A percentile compares a stretch with the other conserved stretches of the same genome.
Conservation (phyloP, 2,888 invertebrate species). For the Tachina lurida region DNA sequence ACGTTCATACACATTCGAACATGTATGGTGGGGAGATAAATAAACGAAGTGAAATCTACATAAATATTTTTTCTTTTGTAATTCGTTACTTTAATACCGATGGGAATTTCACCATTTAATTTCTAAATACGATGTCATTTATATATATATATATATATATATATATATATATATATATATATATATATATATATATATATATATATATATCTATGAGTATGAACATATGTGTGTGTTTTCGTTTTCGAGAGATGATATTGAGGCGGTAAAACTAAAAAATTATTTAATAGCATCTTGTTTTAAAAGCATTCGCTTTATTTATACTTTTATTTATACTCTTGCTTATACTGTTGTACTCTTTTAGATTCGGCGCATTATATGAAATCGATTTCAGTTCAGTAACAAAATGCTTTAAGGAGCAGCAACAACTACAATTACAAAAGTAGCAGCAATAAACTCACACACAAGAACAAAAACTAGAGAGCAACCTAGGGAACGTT, state of each 20-base stretch:
- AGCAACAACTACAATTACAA: slow-evolving; percentile 65
- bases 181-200: background rate
- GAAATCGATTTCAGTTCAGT: slow-evolving; percentile 76
- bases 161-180: too few relatives aligned
- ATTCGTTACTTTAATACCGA: slow-evolving; percentile 65
- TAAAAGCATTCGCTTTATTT: slow-evolving; percentile 53
- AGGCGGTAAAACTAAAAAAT: slow-evolving; percentile 56
- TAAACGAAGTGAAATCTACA: slow-evolving; percentile 53
- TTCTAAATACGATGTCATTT: slow-evolving; percentile 56
- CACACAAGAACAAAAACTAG: slow-evolving; percentile 35
- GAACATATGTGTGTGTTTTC: slow-evolving; percentile 21
- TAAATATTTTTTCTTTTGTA: background rate
- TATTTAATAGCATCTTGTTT: slow-evolving; percentile 37
- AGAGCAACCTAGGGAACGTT: slow-evolving; percentile 14
- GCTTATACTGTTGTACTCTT: slow-evolving; percentile 13
- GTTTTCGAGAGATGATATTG: slow-evolving; percentile 25
- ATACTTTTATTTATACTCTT: slow-evolving; percentile 27
- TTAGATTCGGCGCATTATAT: slow-evolving; percentile 78
- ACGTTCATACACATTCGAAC: background rate
- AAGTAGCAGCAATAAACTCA: slow-evolving; percentile 21
- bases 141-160: too few relatives aligned
- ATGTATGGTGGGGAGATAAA: slow-evolving; percentile 52
- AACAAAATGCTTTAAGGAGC: slow-evolving; percentile 66
- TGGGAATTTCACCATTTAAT: slow-evolving; percentile 70
- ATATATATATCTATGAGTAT: too few relatives aligned